Percentiles rank a stretch among this genome's conserved stretches.
These are phyloP conservation scores for Eucera pruinosa DNA, from an alignment of 2,888 invertebrate genomes.

Conservation along the genomic window DNA sequence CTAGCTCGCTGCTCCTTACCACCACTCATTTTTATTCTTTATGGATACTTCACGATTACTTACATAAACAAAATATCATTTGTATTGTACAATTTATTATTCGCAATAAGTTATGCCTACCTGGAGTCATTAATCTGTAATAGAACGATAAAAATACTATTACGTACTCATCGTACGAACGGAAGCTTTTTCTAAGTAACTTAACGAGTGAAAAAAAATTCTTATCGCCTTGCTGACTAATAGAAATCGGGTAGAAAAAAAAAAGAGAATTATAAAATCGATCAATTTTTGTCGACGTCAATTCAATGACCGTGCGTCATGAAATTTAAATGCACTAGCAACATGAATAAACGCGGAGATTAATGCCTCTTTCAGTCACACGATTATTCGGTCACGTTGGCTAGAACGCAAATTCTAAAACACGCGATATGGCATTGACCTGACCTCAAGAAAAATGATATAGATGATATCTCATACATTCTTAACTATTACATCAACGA, in stretches of 20 bases:
- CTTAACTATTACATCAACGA: background rate
- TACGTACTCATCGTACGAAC: too few relatives aligned
- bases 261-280: too few relatives aligned
- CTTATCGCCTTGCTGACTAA: too few relatives aligned
- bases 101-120: background rate
- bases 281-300: background rate
- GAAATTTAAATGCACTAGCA: background rate
- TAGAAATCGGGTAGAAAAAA: too few relatives aligned
- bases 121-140: too few relatives aligned
- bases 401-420: background rate
- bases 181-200: too few relatives aligned
- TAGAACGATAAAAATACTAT: too few relatives aligned
- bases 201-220: too few relatives aligned
- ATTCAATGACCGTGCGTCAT: background rate
- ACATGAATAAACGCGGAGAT: background rate
- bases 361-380: background rate
- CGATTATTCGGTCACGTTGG: background rate
- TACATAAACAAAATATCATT: background rate
- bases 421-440: slow-evolving; percentile 2
- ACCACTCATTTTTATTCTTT: background rate
- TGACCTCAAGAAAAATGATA: too few relatives aligned
- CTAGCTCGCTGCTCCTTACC: background rate
- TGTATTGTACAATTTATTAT: background rate
- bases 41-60: background rate
- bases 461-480: background rate